These are phyloP conservation scores for Phrynocephalus forsythii DNA, from an alignment of 2,797 vertebrate species.

Conservation along the genomic window DNA sequence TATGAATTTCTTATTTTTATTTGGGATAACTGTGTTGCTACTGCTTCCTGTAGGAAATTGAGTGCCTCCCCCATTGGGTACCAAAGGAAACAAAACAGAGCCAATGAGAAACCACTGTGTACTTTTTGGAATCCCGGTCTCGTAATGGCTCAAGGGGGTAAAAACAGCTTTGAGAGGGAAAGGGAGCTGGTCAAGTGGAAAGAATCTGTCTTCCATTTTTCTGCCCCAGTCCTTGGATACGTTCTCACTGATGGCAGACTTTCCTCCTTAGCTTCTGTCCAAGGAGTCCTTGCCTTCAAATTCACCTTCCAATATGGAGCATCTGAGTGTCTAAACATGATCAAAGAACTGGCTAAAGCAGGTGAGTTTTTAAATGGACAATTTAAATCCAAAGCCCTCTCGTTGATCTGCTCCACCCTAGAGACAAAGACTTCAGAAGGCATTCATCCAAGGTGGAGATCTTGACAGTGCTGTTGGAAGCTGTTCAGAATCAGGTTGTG, in stretches of 20 bases:
- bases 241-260: neutral
- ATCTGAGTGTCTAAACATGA: slow-evolving; percentile 32
- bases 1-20: too few relatives aligned
- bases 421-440: neutral
- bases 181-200: neutral
- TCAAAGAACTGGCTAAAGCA: slow-evolving; percentile 4
- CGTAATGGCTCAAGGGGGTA: neutral
- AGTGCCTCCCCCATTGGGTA: neutral
- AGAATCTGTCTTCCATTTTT: fast-evolving
- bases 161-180: neutral
- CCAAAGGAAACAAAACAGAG: neutral
- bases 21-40: neutral
- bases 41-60: neutral
- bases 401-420: neutral
- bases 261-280: slow-evolving; percentile 27
- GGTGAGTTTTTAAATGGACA: neutral
- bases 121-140: too few relatives aligned
- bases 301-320: slow-evolving; percentile 38
- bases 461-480: neutral
- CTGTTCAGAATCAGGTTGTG: neutral
- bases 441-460: too few relatives aligned
- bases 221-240: neutral
- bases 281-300: slow-evolving; percentile 32
- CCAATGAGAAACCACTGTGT: too few relatives aligned
- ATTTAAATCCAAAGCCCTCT: neutral